Conservation (phyloP, 2,113 vertebrate genomes). For the Cyphomyrus discorhynchus region DNA sequence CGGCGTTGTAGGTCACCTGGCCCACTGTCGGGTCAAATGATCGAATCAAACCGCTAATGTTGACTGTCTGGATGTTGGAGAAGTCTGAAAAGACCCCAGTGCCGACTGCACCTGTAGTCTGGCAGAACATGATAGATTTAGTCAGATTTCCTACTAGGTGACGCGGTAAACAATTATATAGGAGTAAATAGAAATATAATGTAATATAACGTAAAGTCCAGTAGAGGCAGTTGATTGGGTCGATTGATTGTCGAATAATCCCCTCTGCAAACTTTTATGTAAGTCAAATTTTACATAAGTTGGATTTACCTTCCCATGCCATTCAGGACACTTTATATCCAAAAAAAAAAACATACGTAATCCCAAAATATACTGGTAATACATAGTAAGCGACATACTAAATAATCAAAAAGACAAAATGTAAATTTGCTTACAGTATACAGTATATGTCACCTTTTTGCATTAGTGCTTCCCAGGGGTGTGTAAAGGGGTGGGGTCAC, state of each 20-base stretch:
- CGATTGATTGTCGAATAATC: neutral
- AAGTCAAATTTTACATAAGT: neutral
- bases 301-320: neutral
- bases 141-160: neutral
- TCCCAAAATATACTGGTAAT: neutral
- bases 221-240: neutral
- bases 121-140: neutral
- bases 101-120: constrained; percentile 47
- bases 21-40: constrained; percentile 49
- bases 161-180: neutral
- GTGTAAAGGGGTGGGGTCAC: neutral
- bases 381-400: neutral
- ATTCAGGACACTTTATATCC: neutral
- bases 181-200: neutral
- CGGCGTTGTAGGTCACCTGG: constrained; percentile 54
- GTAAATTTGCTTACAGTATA: neutral
- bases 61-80: constrained; percentile 56
- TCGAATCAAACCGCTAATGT: constrained; percentile 51
- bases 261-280: neutral
- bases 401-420: neutral
- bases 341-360: neutral
- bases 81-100: constrained; percentile 53
- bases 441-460: neutral
- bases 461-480: neutral
- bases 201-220: neutral